Conservation (phyloP, 1,140 invertebrate genomes). For the Zaprionus africanus region DNA sequence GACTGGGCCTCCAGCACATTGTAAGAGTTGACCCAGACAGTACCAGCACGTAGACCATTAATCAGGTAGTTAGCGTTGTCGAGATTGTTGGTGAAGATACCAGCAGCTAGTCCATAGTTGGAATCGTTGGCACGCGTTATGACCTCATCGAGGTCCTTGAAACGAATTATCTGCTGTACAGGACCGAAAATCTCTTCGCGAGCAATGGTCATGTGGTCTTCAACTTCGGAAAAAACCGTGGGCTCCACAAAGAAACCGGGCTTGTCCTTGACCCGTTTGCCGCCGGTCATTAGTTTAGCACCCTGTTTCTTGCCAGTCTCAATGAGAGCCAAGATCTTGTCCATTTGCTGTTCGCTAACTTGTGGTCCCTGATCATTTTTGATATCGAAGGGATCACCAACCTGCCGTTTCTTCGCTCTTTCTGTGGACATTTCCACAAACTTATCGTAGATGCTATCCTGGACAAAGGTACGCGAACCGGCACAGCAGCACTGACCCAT, state of each 20-base stretch:
- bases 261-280: slow-evolving; percentile 86
- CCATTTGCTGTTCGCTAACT: slow-evolving; percentile 94
- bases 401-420: slow-evolving; percentile 90
- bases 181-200: slow-evolving; percentile 98
- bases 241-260: slow-evolving; percentile 97
- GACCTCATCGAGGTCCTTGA: slow-evolving; percentile 94
- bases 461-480: slow-evolving; percentile 95
- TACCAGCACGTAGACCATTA: slow-evolving; percentile 94
- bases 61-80: slow-evolving; percentile 92
- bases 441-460: slow-evolving; percentile 97
- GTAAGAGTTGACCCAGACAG: slow-evolving; percentile 98
- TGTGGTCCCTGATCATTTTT: slow-evolving; percentile 96
- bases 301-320: slow-evolving; percentile 94
- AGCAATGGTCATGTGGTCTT: slow-evolving; percentile 97
- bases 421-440: slow-evolving; percentile 95
- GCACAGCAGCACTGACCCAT: slow-evolving; percentile 92
- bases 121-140: slow-evolving; percentile 95
- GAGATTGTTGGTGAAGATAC: slow-evolving; percentile 94
- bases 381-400: slow-evolving; percentile 96
- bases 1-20: slow-evolving; percentile 91
- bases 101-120: slow-evolving; percentile 97
- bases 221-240: slow-evolving; percentile 97
- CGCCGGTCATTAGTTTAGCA: slow-evolving; percentile 93
- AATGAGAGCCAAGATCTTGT: slow-evolving; percentile 94
- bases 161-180: slow-evolving; percentile 97